Percentiles rank a stretch among this genome's conserved stretches.
These are phyloP conservation scores for Struthidea cinerea DNA, from an alignment of 2,113 vertebrate species.

Conservation along the genomic window DNA sequence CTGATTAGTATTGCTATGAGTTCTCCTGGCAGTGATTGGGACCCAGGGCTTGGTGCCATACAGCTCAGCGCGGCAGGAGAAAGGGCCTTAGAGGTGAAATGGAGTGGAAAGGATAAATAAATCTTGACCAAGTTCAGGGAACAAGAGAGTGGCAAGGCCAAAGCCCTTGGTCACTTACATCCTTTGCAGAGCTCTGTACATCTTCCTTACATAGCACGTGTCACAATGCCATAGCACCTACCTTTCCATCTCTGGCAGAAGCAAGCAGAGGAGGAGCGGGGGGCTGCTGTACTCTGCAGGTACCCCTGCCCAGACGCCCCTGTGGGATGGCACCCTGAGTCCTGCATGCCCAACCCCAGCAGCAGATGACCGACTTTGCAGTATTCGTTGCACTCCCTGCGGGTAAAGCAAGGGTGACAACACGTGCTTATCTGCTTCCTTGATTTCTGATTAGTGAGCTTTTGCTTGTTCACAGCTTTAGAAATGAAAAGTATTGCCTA, in stretches of 20 bases:
- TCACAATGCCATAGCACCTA: rapidly evolving
- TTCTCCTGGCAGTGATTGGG: background rate
- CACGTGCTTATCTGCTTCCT: background rate
- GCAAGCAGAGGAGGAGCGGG: background rate
- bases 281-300: background rate
- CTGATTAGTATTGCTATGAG: background rate
- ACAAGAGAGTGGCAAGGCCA: background rate
- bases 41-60: background rate
- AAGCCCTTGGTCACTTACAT: background rate
- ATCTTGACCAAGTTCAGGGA: background rate
- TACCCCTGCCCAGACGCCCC: rapidly evolving
- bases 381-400: background rate
- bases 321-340: background rate
- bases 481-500: background rate
- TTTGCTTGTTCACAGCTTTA: background rate
- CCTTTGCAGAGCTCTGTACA: background rate
- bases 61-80: background rate
- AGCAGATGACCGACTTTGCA: background rate
- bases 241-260: background rate
- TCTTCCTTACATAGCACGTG: background rate
- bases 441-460: background rate
- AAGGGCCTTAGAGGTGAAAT: background rate
- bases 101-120: background rate
- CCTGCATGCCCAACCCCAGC: background rate
- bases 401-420: background rate